Base-by-base conservation (phyloP, 2,797 vertebrate genomes). In the Sciaenops ocellatus region DNA sequence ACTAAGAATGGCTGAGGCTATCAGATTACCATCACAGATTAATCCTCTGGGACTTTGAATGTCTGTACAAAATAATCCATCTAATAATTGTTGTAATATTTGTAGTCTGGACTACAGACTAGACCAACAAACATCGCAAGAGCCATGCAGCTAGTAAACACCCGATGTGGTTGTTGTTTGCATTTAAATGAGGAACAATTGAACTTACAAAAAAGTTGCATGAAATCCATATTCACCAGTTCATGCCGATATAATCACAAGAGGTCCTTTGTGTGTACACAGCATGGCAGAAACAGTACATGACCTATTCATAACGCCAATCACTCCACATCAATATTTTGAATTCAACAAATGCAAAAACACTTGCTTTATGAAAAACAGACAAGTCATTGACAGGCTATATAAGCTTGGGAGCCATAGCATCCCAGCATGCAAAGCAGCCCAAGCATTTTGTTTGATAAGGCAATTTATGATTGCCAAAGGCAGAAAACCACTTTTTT, bases 351-450 rank as follows among this genome's bases (percentile, higher is more conserved):
- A 66, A 76, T 65, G 4, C 59, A 78, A 61, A 80, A 52, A 6
- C 22, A 34, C 18, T 4, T 38, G 24, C 38, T 69, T 15, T 54
- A 50, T 8, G 24, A 73, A 57, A 50, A 75, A 59, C n/a, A 68
- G 22, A 78, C n/a, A 22, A 50, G 26, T 41, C 34, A 61, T n/a
- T 74, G 18, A 46, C 44, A 50, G 18, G 47, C 34, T 11, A 26
- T 18, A 3, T 10, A 41, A 10, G 12, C 20, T 22, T 4, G 9
- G 50, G 68, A 59, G n/a, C 28, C 54, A 51, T 34, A 75, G 26
- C 34, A 64, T 63, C 68, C 26, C 41, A 69, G 48, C 50, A 86
- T 72, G 67, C 77, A 73, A 71, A 82, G 63, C 60, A 69, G 46
- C 44, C 50, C 26, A 42, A 60, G 13, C 1, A 15, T 47, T 56